Base-by-base conservation (phyloP, 2,113 vertebrate species). In the Triplophysa dalaica region DNA sequence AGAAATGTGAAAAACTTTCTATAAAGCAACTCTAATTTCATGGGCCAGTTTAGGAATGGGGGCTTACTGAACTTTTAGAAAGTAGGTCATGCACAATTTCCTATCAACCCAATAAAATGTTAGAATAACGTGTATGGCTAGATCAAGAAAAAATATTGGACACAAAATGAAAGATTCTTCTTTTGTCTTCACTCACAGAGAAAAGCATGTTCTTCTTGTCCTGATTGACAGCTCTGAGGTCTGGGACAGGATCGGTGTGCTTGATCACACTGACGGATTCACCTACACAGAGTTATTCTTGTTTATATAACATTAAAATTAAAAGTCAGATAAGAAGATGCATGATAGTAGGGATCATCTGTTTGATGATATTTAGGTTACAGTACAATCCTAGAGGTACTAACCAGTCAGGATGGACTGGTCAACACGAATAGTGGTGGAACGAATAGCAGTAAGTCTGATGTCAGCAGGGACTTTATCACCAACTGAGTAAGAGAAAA, bases 161-260 rank as follows among this genome's bases (percentile, higher is more conserved):
- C 16, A 17, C 13, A 52, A 52, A 52, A 16, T 14, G 13, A 52
- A 13, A 52, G 50, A 52, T 45, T 45, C 6, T 50, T 50, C 50
- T 14, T 17, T 16, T 16, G 17, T 17, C 14, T 17, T 17, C 16
- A 52, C 97, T 94, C 86, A 98, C 97, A 11, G 97, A 98, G 91
- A 99, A 99, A 65, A 99, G 93, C 96, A 98, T 98, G 91, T 99
- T 99, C 93, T 98, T 99, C 93, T 99, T 99, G 93, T 99, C 97
- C 92, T 99, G 97, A 91, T 99, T 99, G 90, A 99, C 97, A 56
- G 97, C 96, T 82, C 96, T 93, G 68, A 86, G 91, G 87, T 99
- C 97, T 0, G 94, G 95, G 61, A 99, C 91, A 26, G 95, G 67
- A 0, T 99, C 96, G 0, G 93, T 95, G 69, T 99, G 97, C 88